Evolutionary conservation across 2,888 invertebrate species (phyloP).

Genomic region (Anaspis maculata): DNA sequence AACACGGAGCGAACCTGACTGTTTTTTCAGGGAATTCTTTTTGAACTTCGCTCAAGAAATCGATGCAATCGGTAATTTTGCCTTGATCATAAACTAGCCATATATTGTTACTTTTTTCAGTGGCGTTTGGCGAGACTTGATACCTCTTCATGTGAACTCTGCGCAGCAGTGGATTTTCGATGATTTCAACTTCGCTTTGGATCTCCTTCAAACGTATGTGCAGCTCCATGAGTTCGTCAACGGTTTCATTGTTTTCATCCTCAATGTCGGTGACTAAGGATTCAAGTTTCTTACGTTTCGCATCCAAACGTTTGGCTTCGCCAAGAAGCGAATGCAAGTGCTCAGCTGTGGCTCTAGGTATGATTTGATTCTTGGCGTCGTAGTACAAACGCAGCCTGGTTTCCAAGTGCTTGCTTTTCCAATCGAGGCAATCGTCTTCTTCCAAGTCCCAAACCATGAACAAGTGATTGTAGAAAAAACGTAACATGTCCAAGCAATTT

Average conservation of each 20-base stretch:
- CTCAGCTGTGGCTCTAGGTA: conserved; percentile 45
- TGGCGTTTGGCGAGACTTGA: conserved; percentile 15
- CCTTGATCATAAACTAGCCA: conserved; percentile 45
- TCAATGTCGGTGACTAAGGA: conserved; percentile 33
- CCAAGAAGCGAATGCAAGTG: conserved; percentile 46
- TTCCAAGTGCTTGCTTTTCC: conserved; percentile 49
- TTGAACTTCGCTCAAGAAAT: conserved; percentile 41
- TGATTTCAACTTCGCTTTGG: conserved; percentile 49
- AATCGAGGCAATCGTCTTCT: conserved; percentile 52
- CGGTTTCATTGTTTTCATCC: conserved; percentile 22
- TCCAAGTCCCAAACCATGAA: conserved; percentile 68
- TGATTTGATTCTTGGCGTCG: conserved; percentile 48
- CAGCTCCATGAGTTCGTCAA: conserved; percentile 47
- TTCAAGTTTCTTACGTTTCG: conserved; percentile 43
- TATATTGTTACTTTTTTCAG: conserved; percentile 19
- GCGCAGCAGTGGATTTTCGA: conserved; percentile 52
- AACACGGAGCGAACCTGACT: conserved; percentile 40
- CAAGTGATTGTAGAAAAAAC: conserved; percentile 57
- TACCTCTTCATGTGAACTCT: conserved; percentile 38
- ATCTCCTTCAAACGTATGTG: conserved; percentile 51
- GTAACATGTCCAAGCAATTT: conserved; percentile 54
- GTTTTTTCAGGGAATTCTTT: conserved; percentile 29
- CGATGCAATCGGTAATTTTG: conserved; percentile 42
- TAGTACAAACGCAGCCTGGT: conserved; percentile 49
- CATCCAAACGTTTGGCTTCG: conserved; percentile 47